A percentile compares a stretch with the other conserved stretches of the same genome.
These are phyloP conservation scores for Pachydiplax longipennis DNA, from an alignment of 2,888 invertebrate genomes.

Conservation along the genomic window DNA sequence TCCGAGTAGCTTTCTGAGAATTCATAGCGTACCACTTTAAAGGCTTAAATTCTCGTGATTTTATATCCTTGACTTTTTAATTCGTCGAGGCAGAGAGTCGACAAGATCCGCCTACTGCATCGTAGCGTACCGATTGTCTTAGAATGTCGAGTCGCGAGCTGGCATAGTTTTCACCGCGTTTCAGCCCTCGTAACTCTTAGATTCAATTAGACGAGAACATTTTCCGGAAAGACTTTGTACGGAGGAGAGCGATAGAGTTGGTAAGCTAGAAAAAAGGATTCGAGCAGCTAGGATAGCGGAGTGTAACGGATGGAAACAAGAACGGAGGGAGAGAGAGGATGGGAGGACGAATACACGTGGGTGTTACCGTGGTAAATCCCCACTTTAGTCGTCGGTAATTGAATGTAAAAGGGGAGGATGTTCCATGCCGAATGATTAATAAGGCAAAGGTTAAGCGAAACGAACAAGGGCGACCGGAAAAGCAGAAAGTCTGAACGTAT, in stretches of 20 bases:
- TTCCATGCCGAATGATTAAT: constrained; percentile 25
- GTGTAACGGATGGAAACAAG: not conserved
- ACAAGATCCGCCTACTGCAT: no score
- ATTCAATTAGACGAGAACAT: no score
- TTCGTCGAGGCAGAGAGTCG: no score
- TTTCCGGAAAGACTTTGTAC: not conserved
- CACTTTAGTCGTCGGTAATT: constrained; percentile 34
- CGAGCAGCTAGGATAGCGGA: not conserved
- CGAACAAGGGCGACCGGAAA: constrained; percentile 23
- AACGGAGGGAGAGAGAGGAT: not conserved
- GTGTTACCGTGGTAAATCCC: constrained; percentile 38
- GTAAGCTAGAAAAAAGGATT: not conserved
- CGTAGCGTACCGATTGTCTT: no score
- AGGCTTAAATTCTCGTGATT: no score
- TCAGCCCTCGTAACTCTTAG: no score
- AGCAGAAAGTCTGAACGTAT: not conserved
- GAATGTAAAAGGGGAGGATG: constrained; percentile 16
- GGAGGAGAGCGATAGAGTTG: not conserved
- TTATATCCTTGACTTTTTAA: no score
- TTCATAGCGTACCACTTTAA: no score
- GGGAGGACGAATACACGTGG: not conserved
- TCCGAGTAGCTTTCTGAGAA: no score
- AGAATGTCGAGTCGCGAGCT: no score
- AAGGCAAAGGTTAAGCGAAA: constrained; percentile 38
- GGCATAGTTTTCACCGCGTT: no score